Evolutionary conservation across 2,888 invertebrate genomes (phyloP), one percentile per base, ranked within the genome.

Genomic region (Leucophenga montana): DNA sequence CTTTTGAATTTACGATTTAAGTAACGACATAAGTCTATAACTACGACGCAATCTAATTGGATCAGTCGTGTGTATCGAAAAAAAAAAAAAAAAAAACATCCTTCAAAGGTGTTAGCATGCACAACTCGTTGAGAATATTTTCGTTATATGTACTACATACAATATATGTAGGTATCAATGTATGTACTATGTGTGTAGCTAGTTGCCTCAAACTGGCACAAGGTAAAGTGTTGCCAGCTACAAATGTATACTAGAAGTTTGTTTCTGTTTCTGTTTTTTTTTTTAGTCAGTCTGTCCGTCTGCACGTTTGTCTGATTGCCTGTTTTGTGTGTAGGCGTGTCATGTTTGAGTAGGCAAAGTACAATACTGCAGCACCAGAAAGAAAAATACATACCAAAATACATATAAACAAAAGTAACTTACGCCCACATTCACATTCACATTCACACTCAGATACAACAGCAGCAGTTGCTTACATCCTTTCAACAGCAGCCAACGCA

Each of bases 121-220:
- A 50, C 54, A 16, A 11, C 18, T 20, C 18, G 16, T 16, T 53
- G 18, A 18, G 16, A 9, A 11, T 54, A 44, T 59, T 44, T 57
- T 67, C 46, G 46, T 33, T 53, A 22, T 64, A 2, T 54, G 44
- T 22, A n/a, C n/a, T n/a, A n/a, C n/a, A n/a, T n/a, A n/a, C n/a
- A n/a, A n/a, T n/a, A n/a, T n/a, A n/a, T n/a, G n/a, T n/a, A n/a
- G n/a, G n/a, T n/a, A n/a, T n/a, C n/a, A n/a, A n/a, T n/a, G n/a
- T n/a, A n/a, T n/a, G n/a, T n/a, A n/a, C n/a, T n/a, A n/a, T n/a
- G n/a, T 54, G 20, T 79, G 74, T 77, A 67, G 66, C 64, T 65
- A 27, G 27, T 3, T 3, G 56, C 73, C 73, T 71, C 77, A 81
- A 83, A 84, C 83, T 82, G 83, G 85, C 82, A 82, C 82, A 79